These are phyloP conservation scores for Auanema sp. DNA, from an alignment of 2,888 invertebrate species.

Conservation along the genomic window DNA sequence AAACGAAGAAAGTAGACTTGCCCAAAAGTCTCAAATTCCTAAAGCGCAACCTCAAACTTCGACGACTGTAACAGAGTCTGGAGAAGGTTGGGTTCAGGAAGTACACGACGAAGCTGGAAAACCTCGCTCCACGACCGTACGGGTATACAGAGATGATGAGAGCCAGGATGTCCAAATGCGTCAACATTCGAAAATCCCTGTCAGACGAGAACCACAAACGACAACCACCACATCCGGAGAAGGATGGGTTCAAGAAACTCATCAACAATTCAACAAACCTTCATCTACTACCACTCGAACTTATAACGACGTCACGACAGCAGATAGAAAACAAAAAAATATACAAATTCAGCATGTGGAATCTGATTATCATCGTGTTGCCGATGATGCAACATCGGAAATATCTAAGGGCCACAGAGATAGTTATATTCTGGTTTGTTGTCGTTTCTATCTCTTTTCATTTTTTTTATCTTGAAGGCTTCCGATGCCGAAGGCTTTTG, in stretches of 20 bases:
- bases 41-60: slow-evolving; percentile 18
- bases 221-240: slow-evolving; percentile 30
- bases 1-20: neutral
- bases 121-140: slow-evolving; percentile 20
- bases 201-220: slow-evolving; percentile 26
- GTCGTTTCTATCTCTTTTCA: neutral
- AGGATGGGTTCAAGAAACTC: slow-evolving; percentile 33
- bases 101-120: slow-evolving; percentile 30
- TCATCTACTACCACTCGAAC: slow-evolving; percentile 17
- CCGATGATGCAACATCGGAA: slow-evolving; percentile 18
- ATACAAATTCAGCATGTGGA: slow-evolving; percentile 1
- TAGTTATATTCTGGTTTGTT: slow-evolving; percentile 25
- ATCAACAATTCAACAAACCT: slow-evolving; percentile 30
- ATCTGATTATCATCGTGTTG: slow-evolving; percentile 19
- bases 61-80: slow-evolving; percentile 28
- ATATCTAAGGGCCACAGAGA: slow-evolving; percentile 36
- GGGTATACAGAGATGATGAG: slow-evolving; percentile 18
- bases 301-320: slow-evolving; percentile 25
- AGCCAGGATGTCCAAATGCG: neutral
- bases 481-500: slow-evolving; percentile 53
- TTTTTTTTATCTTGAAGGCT: slow-evolving; percentile 23
- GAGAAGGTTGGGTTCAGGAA: slow-evolving; percentile 35
- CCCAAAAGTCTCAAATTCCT: neutral
- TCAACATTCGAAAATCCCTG: slow-evolving; percentile 24
- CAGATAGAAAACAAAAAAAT: neutral